Evolutionary conservation across 2,888 invertebrate species (phyloP).

Genomic region (Apeira syringaria): DNA sequence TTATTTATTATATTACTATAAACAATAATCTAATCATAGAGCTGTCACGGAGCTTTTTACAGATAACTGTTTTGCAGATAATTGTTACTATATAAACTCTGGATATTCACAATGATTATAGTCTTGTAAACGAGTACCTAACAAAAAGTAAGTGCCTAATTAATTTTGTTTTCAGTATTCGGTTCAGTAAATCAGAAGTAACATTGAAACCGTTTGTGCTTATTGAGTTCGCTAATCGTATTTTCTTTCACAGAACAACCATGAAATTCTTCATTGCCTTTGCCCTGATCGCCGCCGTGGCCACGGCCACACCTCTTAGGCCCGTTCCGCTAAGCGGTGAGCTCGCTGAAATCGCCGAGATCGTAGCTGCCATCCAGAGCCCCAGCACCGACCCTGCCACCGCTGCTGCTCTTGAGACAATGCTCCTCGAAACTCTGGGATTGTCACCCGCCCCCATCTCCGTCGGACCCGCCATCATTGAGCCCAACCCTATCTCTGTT

Average conservation of each 20-base stretch:
- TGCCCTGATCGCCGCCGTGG: slow-evolving; percentile 57
- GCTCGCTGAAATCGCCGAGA: slow-evolving; percentile 32
- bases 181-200: too few relatives aligned
- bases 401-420: slow-evolving; percentile 30
- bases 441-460: slow-evolving; percentile 29
- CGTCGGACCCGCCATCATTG: slow-evolving; percentile 29
- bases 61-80: slow-evolving; percentile 32
- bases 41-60: too few relatives aligned
- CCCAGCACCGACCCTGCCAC: slow-evolving; percentile 36
- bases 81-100: slow-evolving; percentile 39
- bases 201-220: too few relatives aligned
- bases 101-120: slow-evolving; percentile 25
- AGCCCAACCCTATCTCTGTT: slow-evolving; percentile 27
- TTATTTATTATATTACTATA: too few relatives aligned
- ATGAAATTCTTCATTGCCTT: slow-evolving; percentile 65
- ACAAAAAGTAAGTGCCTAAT: too few relatives aligned
- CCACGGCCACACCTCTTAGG: slow-evolving; percentile 44
- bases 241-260: slow-evolving; percentile 35
- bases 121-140: slow-evolving; percentile 29
- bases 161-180: too few relatives aligned
- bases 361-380: slow-evolving; percentile 36
- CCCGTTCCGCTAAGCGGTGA: slow-evolving; percentile 23
- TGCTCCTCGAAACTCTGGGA: slow-evolving; percentile 30
- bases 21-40: not conserved
- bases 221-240: too few relatives aligned